phyloP scores from a whole-genome alignment of 2,888 invertebrate genomes.

The Heliconius ethilla region DNA sequence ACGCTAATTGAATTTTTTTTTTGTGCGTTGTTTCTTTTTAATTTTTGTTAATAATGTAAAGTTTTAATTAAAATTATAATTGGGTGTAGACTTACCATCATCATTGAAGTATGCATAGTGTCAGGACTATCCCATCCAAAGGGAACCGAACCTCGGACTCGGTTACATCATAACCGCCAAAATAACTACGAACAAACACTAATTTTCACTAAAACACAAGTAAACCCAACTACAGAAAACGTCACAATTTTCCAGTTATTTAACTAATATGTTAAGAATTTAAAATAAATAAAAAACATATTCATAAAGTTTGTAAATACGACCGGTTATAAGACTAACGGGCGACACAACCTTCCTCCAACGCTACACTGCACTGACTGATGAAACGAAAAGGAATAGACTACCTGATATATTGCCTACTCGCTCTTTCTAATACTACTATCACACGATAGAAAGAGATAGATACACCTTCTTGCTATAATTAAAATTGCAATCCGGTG shows the following conservation, averaged over 20 bases:
- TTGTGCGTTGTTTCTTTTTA: background rate
- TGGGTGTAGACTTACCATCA: conserved; percentile 68
- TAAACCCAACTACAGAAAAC: conserved; percentile 39
- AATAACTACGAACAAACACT: conserved; percentile 75
- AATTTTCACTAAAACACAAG: conserved; percentile 63
- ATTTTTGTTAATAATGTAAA: background rate
- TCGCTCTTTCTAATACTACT: conserved; percentile 53
- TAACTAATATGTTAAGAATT: conserved; percentile 34
- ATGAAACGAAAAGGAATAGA: conserved; percentile 31
- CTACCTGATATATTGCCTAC: conserved; percentile 61
- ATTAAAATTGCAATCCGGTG: conserved; percentile 60
- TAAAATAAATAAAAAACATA: conserved; percentile 64
- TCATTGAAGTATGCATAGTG: conserved; percentile 77
- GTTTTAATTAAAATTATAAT: background rate
- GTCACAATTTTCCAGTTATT: conserved; percentile 44
- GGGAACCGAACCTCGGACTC: conserved; percentile 70
- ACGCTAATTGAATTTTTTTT: background rate
- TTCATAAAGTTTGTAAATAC: conserved; percentile 78
- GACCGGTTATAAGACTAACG: conserved; percentile 55
- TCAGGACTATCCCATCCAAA: conserved; percentile 60
- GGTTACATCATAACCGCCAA: conserved; percentile 77
- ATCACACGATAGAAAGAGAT: conserved; percentile 55
- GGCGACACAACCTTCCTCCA: conserved; percentile 51
- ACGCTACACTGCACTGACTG: conserved; percentile 65
- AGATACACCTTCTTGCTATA: conserved; percentile 49